Percentiles rank a stretch among this genome's conserved stretches.
These are phyloP conservation scores for Coregonus sp. DNA, from an alignment of 2,797 vertebrate species.

Conservation along the genomic window DNA sequence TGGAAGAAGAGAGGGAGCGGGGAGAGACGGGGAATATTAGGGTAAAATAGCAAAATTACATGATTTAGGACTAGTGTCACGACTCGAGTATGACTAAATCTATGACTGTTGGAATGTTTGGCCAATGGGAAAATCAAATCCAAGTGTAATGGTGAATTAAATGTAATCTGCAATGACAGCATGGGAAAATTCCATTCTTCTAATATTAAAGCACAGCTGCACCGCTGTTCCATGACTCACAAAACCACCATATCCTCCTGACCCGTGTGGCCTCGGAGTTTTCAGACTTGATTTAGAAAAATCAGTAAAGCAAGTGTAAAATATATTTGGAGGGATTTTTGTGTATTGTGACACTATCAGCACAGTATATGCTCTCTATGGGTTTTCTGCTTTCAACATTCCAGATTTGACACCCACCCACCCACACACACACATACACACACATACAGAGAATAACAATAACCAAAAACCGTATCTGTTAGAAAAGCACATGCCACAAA, in stretches of 20 bases:
- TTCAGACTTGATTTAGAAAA: neutral
- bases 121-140: constrained; percentile 8
- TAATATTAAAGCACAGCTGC: constrained; percentile 23
- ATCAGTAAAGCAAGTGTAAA: neutral
- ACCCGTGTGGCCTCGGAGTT: neutral
- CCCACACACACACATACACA: neutral
- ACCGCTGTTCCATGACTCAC: constrained; percentile 3
- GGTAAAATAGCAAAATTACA: no score
- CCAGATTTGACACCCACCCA: neutral
- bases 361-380: no score
- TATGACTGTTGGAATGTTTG: constrained; percentile 10
- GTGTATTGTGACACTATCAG: no score
- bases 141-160: neutral
- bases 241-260: neutral
- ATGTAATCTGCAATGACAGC: constrained; percentile 30
- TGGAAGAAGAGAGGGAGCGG: no score
- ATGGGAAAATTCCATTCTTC: constrained; percentile 32
- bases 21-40: no score
- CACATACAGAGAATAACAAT: neutral
- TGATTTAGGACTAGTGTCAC: no score
- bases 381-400: neutral
- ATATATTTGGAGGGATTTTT: neutral
- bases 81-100: no score
- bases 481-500: constrained; percentile 2
- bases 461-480: neutral